A percentile compares a stretch with the other conserved stretches of the same genome.
Evolutionary conservation across 2,113 vertebrate species (phyloP).

Genomic region (Oostethus manadensis): DNA sequence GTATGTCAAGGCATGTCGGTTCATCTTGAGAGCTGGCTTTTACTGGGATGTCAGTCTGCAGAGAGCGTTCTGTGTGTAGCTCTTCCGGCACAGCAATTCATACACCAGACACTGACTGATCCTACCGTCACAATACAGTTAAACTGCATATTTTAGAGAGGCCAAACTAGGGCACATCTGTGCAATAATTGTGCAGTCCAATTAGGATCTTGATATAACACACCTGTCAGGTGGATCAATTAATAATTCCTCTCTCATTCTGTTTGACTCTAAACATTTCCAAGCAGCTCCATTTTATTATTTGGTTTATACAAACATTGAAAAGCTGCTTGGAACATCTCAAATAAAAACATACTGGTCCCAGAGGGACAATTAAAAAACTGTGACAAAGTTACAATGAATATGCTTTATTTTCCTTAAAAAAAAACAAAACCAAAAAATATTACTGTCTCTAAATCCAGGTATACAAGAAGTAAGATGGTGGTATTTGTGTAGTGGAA

Average conservation of each 20-base stretch:
- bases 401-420: slow-evolving; percentile 97
- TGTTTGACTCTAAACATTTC: not conserved
- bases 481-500: slow-evolving; percentile 79
- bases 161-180: no score
- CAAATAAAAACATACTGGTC: not conserved
- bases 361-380: not conserved
- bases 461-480: slow-evolving; percentile 83
- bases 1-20: no score
- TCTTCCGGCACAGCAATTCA: no score
- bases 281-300: not conserved
- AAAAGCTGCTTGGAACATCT: not conserved
- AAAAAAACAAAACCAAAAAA: slow-evolving; percentile 72
- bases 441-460: slow-evolving; percentile 92
- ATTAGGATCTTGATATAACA: no score
- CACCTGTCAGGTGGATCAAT: not conserved
- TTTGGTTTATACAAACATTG: not conserved
- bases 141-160: not conserved
- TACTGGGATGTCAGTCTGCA: no score
- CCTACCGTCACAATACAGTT: not conserved
- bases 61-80: no score
- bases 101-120: no score
- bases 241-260: not conserved
- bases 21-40: no score
- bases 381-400: slow-evolving; percentile 76
- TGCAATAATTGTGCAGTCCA: no score